Conservation (phyloP, 2,113 vertebrate species). For the Microtus montanus region DNA sequence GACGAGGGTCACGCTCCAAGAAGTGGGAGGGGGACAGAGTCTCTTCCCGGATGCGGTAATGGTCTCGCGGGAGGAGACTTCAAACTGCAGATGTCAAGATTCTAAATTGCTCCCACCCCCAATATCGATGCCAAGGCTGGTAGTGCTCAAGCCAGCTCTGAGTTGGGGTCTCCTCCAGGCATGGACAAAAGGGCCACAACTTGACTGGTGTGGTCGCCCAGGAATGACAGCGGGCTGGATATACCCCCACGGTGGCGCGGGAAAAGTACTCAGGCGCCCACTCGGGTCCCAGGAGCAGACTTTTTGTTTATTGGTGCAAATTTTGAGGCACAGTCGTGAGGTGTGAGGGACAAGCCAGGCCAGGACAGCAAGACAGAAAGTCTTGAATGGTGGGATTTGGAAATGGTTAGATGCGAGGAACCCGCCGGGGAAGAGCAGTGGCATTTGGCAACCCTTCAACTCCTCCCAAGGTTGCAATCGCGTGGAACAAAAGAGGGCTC, state of each 20-base stretch:
- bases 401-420: not conserved
- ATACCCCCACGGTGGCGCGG: not conserved
- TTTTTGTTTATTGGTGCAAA: constrained; percentile 74
- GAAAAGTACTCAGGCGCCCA: constrained; percentile 8
- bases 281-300: constrained; percentile 7
- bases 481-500: not conserved
- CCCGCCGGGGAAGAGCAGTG: not conserved
- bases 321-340: constrained; percentile 75
- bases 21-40: constrained; percentile 20
- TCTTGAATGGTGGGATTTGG: constrained; percentile 23
- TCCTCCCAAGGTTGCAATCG: not conserved
- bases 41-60: not conserved
- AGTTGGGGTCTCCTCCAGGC: not conserved
- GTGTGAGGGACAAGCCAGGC: constrained; percentile 47
- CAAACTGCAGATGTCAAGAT: not conserved
- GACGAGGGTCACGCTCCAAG: constrained; percentile 23
- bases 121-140: not conserved
- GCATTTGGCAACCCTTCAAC: not conserved
- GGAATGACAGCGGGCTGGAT: not conserved
- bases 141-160: not conserved
- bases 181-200: not conserved
- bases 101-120: too few relatives aligned
- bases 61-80: not conserved
- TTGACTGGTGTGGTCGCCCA: not conserved
- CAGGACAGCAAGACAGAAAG: constrained; percentile 18